phyloP scores from a whole-genome alignment of 2,797 vertebrate genomes.

The Telmatherina bonti region DNA sequence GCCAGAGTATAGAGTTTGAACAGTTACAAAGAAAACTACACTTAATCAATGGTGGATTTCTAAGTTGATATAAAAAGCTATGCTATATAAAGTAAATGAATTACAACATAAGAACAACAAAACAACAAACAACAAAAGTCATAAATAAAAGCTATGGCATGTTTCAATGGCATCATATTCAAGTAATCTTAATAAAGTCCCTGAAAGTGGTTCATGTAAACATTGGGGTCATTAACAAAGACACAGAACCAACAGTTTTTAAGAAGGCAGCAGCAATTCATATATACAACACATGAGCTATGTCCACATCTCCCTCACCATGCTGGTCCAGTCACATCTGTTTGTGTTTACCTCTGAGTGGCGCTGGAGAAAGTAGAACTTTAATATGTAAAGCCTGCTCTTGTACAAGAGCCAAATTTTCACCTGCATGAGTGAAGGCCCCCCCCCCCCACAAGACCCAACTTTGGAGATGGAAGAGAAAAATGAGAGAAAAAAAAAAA shows the following conservation, averaged over 20 bases:
- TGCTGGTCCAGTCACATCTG: constrained; percentile 69
- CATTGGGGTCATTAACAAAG: constrained; percentile 79
- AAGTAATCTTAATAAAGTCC: constrained; percentile 90
- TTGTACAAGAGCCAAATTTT: constrained; percentile 30
- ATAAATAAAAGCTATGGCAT: constrained; percentile 84
- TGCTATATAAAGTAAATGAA: constrained; percentile 58
- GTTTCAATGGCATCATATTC: constrained; percentile 87
- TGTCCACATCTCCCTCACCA: constrained; percentile 49
- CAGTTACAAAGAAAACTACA: constrained; percentile 54
- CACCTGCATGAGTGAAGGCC: constrained; percentile 26
- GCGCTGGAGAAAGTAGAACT: constrained; percentile 60
- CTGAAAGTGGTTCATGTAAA: constrained; percentile 89
- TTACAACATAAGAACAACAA: constrained; percentile 30
- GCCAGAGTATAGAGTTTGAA: constrained; percentile 63
- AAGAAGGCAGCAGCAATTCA: constrained; percentile 85
- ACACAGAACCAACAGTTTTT: constrained; percentile 77
- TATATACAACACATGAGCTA: constrained; percentile 71
- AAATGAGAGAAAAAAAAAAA: constrained; percentile 2
- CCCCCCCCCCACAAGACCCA: constrained; percentile 39
- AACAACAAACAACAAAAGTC: too few relatives aligned
- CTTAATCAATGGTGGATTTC: constrained; percentile 57
- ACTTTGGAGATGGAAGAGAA: constrained; percentile 66
- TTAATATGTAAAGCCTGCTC: constrained; percentile 53
- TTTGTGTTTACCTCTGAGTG: constrained; percentile 61
- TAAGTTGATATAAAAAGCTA: constrained; percentile 69